Conservation (phyloP, 2,888 invertebrate species). For the Pachymerium ferrugineum region DNA sequence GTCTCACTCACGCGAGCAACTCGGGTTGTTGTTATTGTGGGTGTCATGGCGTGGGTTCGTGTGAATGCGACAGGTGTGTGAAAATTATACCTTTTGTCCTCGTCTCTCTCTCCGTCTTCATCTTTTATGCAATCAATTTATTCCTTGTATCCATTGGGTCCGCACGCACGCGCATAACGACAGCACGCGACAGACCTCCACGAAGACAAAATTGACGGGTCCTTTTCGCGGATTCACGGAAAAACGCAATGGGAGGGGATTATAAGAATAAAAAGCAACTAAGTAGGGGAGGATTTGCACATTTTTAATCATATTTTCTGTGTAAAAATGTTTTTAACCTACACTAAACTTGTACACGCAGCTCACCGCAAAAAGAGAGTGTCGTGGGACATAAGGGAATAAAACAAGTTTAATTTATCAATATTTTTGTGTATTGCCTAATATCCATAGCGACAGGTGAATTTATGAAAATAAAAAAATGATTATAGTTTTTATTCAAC, state of each 20-base stretch:
- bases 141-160: conserved; percentile 23
- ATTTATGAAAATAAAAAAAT: no score
- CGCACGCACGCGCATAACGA: conserved; percentile 27
- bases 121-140: conserved; percentile 27
- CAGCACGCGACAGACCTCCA: conserved; percentile 16
- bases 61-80: conserved; percentile 27
- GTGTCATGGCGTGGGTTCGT: conserved; percentile 27
- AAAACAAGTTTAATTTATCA: no score
- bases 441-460: no score
- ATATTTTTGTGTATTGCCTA: no score
- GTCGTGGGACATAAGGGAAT: no score
- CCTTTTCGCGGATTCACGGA: conserved; percentile 22
- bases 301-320: no score
- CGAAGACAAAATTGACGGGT: conserved; percentile 1
- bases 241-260: neutral
- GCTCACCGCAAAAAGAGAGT: no score
- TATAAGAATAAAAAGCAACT: neutral
- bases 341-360: no score
- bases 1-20: conserved; percentile 11
- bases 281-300: neutral
- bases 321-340: no score
- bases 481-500: no score
- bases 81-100: conserved; percentile 24
- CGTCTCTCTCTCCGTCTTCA: conserved; percentile 20
- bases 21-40: conserved; percentile 27